These are phyloP conservation scores for Xestia ashworthii DNA, from an alignment of 2,888 invertebrate genomes.

Conservation along the genomic window DNA sequence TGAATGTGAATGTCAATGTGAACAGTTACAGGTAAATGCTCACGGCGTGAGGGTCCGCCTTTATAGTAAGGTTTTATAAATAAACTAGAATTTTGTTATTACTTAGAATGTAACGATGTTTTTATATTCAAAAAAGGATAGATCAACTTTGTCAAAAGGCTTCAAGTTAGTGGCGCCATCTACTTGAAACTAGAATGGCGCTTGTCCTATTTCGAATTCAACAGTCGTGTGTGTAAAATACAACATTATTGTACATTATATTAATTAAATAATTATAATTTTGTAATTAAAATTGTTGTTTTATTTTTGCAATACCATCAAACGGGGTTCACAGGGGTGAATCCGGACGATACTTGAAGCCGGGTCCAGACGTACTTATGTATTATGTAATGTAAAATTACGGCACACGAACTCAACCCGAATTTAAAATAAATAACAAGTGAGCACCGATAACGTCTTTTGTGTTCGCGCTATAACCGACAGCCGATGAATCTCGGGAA, in stretches of 20 bases:
- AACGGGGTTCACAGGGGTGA: neutral
- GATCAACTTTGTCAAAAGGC: neutral
- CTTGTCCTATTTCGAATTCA: constrained; percentile 30
- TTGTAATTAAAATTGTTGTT: constrained; percentile 32
- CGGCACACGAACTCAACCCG: no score
- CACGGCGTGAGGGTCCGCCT: neutral
- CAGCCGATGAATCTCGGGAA: no score
- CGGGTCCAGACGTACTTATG: no score
- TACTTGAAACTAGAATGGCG: neutral
- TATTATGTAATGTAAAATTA: no score
- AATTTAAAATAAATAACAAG: no score
- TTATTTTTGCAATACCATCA: constrained; percentile 7
- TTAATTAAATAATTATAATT: constrained; percentile 33
- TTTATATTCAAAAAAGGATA: constrained; percentile 24
- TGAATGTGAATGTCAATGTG: no score
- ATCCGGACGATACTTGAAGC: neutral
- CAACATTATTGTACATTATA: constrained; percentile 31
- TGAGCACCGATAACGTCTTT: no score
- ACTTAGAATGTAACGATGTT: constrained; percentile 20
- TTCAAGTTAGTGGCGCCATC: constrained; percentile 3
- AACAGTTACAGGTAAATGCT: neutral
- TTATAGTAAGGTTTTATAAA: constrained; percentile 35
- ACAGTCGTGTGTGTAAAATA: constrained; percentile 39
- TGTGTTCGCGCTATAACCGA: no score
- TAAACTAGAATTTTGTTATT: constrained; percentile 24